Base-by-base conservation (phyloP, 2,888 invertebrate genomes). In the Tolmerus cingulatus region DNA sequence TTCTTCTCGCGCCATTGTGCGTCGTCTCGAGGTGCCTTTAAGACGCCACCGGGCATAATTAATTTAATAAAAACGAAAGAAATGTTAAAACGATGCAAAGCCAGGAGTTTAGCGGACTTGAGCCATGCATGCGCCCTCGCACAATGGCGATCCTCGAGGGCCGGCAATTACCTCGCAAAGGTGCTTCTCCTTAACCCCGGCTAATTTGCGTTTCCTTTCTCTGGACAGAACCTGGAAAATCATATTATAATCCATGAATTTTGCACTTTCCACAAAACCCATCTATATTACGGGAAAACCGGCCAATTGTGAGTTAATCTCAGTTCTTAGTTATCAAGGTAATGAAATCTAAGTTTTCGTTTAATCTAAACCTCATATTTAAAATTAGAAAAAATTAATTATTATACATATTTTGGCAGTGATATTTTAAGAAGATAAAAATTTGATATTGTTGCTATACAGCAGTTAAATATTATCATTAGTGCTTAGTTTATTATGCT, bases 21-120 rank as follows among this genome's bases (percentile, higher is more conserved):
- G 30, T 34, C 51, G 55, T 81, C 81, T 81, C 16, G 55, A 81
- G 81, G 27, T 81, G 81, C 8, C 81, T 51, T 81, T 81, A 81
- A 81, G n/a, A 16, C 9, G 51, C 81, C 55, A 16, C n/a, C 16
- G 16, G 81, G 81, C 81, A 81, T 81, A 81, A 81, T 81, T 81
- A 81, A 81, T 81, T 81, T 81, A 81, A 55, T 81, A 51, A 81
- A 81, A 81, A 81, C 9, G 81, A 81, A 43, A 78, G 46, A 55
- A 81, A 81, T 37, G 9, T 78, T 78, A 78, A 78, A 78, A 43
- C 40, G 66, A n/a, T 66, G 23, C 12, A 66, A 66, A 66, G 66
- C 27, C 23, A 66, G 66, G 66, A 23, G 27, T 27, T 66, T 66
- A 66, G 66, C 66, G 23, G 8, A 23, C 12, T 27, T 8, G 27